These are phyloP conservation scores for Acanthosepion lycidas DNA, from an alignment of 2,888 invertebrate species.

Conservation along the genomic window DNA sequence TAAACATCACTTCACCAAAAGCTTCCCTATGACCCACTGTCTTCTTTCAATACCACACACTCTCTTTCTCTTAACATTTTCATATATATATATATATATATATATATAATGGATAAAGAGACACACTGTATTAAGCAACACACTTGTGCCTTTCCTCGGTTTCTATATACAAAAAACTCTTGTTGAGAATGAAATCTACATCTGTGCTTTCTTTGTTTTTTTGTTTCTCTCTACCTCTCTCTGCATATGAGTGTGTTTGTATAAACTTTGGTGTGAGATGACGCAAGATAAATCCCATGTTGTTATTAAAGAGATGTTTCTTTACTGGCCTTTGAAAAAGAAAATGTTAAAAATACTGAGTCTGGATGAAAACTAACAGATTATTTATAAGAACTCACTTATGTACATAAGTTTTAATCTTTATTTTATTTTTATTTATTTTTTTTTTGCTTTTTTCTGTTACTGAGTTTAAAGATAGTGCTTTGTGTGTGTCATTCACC, in stretches of 20 bases:
- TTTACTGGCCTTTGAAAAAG: not conserved
- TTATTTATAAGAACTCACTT: not conserved
- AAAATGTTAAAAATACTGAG: not conserved
- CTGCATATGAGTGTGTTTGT: not conserved
- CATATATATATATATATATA: not conserved
- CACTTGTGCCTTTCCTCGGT: not conserved
- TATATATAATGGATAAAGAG: not conserved
- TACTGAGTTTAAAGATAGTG: no score
- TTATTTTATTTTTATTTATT: no score
- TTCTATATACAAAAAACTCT: not conserved
- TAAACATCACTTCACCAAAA: slow-evolving; percentile 8
- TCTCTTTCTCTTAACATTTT: not conserved
- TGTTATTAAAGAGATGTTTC: not conserved
- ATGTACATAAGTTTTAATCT: not conserved
- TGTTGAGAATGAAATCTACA: not conserved
- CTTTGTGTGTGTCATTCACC: no score
- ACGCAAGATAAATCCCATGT: not conserved
- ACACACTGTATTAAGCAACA: not conserved
- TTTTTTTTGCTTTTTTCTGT: no score
- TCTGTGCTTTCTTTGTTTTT: not conserved
- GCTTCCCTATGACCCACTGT: not conserved
- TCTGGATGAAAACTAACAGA: not conserved
- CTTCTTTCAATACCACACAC: not conserved
- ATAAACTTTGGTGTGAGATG: not conserved
- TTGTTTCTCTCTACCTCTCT: not conserved